Evolutionary conservation across 2,797 vertebrate genomes (phyloP), one percentile per base, ranked within the genome.

Genomic region (Brachymystax lenok): DNA sequence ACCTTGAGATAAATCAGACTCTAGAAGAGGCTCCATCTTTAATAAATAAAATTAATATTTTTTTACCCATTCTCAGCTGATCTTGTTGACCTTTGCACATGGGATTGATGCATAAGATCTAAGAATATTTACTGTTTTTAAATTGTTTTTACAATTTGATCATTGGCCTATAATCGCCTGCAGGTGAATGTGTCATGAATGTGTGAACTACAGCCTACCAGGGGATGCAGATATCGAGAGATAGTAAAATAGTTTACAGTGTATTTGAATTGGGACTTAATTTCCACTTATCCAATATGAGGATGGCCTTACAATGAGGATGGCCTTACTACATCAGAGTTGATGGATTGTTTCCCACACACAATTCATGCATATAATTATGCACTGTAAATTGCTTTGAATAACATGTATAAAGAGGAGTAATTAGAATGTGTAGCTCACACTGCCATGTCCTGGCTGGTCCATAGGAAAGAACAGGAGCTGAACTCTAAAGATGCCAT

Each of bases 401-500:
- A 46, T 46, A 13, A 13, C 12, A 46, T 46, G 10, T 46, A 12
- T 46, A 46, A 46, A 46, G 2, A 46, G 8, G 40, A 67, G 64
- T 33, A 16, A 67, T 30, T 67, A 30, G 14, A 30, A 68, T 68
- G 17, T 46, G 19, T 8, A 69, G 19, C 17, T 46, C 19, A 40
- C 1, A 3, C 74, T 35, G 7, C 82, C 13, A 74, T 19, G 21
- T 80, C 21, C 1, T 35, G 78, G 1, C 78, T 76, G 46, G 59
- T 21, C 61, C 79, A 52, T 91, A 99, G 98, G 88, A 99, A 99
- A 87, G 96, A 99, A 87, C 95, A 99, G 93, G 96, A 99, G 93
- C 93, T 99, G 83, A 95, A 98, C 94, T 99, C 98, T 33, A 96
- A 97, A 90, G 97, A 99, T 87, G 95, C 97, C 84, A 98, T 99